A percentile compares a stretch with the other conserved stretches of the same genome.
Evolutionary conservation across 2,113 vertebrate species (phyloP).

Genomic region (Cepphus grylle): DNA sequence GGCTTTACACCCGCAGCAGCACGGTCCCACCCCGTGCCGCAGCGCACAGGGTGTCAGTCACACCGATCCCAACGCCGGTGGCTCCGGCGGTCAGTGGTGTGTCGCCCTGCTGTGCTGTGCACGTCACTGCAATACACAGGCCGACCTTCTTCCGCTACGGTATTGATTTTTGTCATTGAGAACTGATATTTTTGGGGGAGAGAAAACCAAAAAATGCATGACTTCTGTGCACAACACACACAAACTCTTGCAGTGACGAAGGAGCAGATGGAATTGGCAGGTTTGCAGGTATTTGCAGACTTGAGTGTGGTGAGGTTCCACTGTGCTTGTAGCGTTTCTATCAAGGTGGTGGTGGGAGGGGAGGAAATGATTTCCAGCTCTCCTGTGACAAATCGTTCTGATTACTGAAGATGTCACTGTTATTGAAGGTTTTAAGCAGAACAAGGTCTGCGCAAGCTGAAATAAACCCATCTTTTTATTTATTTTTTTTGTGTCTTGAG

Average conservation of each 20-base stretch:
- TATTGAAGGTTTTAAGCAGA: not conserved
- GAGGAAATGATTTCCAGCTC: not conserved
- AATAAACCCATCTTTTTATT: not conserved
- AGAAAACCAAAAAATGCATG: not conserved
- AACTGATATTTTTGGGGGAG: not conserved
- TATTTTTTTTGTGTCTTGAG: not conserved
- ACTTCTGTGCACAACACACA: not conserved
- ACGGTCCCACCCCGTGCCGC: no score
- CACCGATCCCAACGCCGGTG: not conserved
- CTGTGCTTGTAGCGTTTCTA: not conserved
- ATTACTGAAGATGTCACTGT: not conserved
- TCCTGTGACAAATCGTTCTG: not conserved
- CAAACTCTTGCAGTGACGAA: not conserved
- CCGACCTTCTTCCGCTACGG: not conserved
- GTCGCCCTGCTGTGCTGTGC: not conserved
- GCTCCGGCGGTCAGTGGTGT: no score
- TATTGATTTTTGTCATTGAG: not conserved
- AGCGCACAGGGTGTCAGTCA: no score
- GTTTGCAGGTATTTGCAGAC: not conserved
- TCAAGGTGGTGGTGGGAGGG: not conserved
- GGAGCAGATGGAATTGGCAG: not conserved
- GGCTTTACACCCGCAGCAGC: no score
- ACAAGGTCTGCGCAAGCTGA: not conserved
- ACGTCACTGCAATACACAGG: fast-evolving
- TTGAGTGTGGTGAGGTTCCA: not conserved